Evolutionary conservation across 2,888 invertebrate species (phyloP).

Genomic region (Stenodera caucasica): DNA sequence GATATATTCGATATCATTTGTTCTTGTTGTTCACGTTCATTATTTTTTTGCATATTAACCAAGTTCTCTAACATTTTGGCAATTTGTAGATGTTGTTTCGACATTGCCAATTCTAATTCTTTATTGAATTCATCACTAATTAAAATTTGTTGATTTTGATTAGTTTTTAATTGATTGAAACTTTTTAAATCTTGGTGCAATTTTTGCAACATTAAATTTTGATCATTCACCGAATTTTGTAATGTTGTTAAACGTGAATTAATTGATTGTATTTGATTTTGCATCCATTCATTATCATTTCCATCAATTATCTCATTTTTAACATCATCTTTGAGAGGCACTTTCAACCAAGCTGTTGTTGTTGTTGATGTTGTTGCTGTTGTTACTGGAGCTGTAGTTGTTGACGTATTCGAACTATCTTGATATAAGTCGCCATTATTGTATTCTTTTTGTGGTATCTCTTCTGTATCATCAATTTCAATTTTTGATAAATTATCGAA

Average conservation of each 20-base stretch:
- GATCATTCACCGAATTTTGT: constrained; percentile 49
- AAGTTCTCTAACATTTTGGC: constrained; percentile 52
- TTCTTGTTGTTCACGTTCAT: constrained; percentile 59
- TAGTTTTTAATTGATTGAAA: constrained; percentile 35
- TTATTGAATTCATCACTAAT: constrained; percentile 43
- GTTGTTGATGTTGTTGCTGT: constrained; percentile 15
- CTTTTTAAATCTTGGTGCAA: constrained; percentile 46
- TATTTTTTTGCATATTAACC: constrained; percentile 52
- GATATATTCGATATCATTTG: constrained; percentile 59
- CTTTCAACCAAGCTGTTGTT: constrained; percentile 41
- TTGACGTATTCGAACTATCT: constrained; percentile 33
- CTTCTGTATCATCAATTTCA: constrained; percentile 23
- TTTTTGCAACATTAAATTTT: constrained; percentile 47
- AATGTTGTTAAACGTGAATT: constrained; percentile 46
- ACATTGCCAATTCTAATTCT: constrained; percentile 50
- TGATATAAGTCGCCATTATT: constrained; percentile 20
- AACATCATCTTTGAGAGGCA: constrained; percentile 30
- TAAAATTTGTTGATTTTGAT: constrained; percentile 17
- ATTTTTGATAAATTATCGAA: constrained; percentile 48
- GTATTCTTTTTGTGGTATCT: constrained; percentile 29
- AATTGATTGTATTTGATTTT: constrained; percentile 44
- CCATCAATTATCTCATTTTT: constrained; percentile 25
- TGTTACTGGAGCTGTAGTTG: constrained; percentile 18
- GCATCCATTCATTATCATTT: constrained; percentile 30
- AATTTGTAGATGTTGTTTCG: constrained; percentile 51